A percentile compares a stretch with the other conserved stretches of the same genome.
phyloP scores from a whole-genome alignment of 2,113 vertebrate species.

The Polyodon spathula region DNA sequence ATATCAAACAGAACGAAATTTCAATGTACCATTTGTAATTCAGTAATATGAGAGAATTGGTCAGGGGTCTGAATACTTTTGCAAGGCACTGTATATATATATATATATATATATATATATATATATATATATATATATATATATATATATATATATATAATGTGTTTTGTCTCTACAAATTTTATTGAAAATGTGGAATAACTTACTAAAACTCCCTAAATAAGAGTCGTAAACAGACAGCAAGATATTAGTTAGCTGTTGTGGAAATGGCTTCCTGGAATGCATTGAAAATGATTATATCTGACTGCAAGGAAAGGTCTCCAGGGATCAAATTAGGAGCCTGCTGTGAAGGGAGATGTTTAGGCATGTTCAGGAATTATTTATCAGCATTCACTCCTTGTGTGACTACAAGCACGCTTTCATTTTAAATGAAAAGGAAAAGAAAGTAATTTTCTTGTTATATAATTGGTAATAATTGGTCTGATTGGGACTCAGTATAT shows the following conservation, averaged over 20 bases:
- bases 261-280: conserved; percentile 50
- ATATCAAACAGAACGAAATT: too few relatives aligned
- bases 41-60: too few relatives aligned
- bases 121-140: too few relatives aligned
- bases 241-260: conserved; percentile 62
- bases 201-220: conserved; percentile 67
- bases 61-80: too few relatives aligned
- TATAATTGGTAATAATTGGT: conserved; percentile 19
- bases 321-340: conserved; percentile 75
- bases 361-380: conserved; percentile 72
- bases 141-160: conserved; percentile 23
- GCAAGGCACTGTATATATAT: too few relatives aligned
- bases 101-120: too few relatives aligned
- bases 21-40: too few relatives aligned
- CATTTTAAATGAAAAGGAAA: conserved; percentile 47
- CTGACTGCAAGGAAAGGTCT: conserved; percentile 57
- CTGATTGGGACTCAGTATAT: conserved; percentile 3
- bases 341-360: conserved; percentile 71
- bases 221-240: conserved; percentile 55
- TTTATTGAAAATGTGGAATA: conserved; percentile 72
- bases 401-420: conserved; percentile 67
- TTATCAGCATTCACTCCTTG: conserved; percentile 67
- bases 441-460: conserved; percentile 11
- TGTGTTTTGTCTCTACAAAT: conserved; percentile 60
- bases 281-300: conserved; percentile 67